Evolutionary conservation across 2,888 invertebrate genomes (phyloP).

Genomic region (Oeneis ivallda): DNA sequence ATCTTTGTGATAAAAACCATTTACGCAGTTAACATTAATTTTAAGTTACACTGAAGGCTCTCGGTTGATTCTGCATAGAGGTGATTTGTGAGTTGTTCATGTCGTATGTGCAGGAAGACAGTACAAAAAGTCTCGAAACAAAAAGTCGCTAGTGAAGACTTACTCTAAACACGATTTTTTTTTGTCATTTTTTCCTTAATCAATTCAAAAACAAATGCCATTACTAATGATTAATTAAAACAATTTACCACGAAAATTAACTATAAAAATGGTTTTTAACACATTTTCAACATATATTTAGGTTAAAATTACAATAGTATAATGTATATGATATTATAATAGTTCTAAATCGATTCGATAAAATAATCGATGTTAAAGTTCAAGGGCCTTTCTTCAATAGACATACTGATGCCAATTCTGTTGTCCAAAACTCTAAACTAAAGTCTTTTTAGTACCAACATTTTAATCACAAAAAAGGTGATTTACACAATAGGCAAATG

Average conservation of each 20-base stretch:
- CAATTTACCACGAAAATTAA: background rate
- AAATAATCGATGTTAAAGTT: conserved; percentile 8
- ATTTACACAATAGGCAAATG: too few species aligned
- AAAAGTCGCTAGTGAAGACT: background rate
- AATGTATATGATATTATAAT: conserved; percentile 19
- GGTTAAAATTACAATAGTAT: conserved; percentile 14
- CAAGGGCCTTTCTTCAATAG: background rate
- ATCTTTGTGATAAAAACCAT: too few species aligned
- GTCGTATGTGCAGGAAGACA: background rate
- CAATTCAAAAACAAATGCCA: background rate
- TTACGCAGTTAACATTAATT: too few species aligned
- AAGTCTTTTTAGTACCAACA: too few species aligned
- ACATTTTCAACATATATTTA: conserved; percentile 15
- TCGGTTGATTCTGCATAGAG: too few species aligned
- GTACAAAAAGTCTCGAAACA: background rate
- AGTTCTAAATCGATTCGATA: background rate
- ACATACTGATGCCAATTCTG: background rate
- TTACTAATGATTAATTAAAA: conserved; percentile 1
- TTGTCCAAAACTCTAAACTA: too few species aligned
- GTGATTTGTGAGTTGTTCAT: too few species aligned
- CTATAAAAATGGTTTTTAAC: conserved; percentile 2
- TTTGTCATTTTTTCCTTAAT: background rate
- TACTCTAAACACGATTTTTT: background rate
- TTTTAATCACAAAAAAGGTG: too few species aligned
- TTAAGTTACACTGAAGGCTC: too few species aligned